Base-by-base conservation (phyloP, 2,113 vertebrate genomes). In the Pampusana beccarii region DNA sequence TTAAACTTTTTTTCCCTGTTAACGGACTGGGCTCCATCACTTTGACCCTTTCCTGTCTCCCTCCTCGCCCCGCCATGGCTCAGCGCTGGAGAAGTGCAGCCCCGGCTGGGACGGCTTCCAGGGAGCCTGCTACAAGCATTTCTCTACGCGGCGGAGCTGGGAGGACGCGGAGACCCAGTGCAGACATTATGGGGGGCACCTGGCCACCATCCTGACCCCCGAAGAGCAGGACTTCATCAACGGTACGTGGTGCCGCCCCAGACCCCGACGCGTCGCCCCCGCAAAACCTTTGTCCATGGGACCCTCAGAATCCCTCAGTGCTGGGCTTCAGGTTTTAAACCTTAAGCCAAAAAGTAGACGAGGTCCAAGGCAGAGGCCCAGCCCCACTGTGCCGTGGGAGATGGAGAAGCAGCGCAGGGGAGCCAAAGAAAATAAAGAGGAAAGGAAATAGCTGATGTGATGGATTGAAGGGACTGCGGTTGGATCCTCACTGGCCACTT, bases 221-320 rank as follows among this genome's bases (percentile, higher is more conserved):
- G 99, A 99, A 64, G 99, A 99, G 75, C 99, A 99, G 97, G 74
- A 98, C 78, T 98, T 99, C 98, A 96, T 99, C 96, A 99, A 99
- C 4, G 98, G 99, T 99, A 98, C 1, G 98, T 90, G 86, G 6
- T 2, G 2, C 3, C 0, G 3, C 6, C 28, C 25, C 9, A 0
- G 28, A 15, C 7, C 66, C 53, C 2, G 3, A 14, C 7, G 38
- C 23, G 2, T 6, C 31, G 44, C 44, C 14, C 21, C 17, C 44
- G 19, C 18, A 19, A 44, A 44, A 44, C 5, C 12, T 5, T 34
- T 11, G 62, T 12, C 46, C 48, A 2, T 1, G 16, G 5, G 38
- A 60, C 19, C n/a, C 34, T 24, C 21, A 20, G 79, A 44, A 44
- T 44, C 42, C 42, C 38, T 38, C 38, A 38, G 9, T 38, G 38